A percentile compares a stretch with the other conserved stretches of the same genome.
phyloP scores from a whole-genome alignment of 1,140 invertebrate species.

The Rhizoglyphus robini region DNA sequence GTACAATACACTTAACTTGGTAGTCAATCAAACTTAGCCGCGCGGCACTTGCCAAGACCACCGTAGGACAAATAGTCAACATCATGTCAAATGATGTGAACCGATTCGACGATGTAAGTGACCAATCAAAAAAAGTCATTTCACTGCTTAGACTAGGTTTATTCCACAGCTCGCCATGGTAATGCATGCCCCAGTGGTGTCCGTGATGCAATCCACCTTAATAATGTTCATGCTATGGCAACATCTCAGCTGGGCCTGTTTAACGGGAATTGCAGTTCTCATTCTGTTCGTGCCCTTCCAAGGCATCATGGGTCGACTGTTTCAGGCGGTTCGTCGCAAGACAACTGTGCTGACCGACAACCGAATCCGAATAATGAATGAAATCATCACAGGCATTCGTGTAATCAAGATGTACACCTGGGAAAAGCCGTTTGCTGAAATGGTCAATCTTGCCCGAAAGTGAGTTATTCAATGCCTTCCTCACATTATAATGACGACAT shows the following conservation, averaged over 20 bases:
- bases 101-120: conserved; percentile 36
- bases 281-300: conserved; percentile 25
- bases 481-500: neutral
- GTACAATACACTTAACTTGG: neutral
- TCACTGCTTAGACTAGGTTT: neutral
- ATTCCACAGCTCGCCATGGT: conserved; percentile 24
- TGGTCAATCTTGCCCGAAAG: conserved; percentile 44
- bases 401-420: conserved; percentile 65
- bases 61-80: conserved; percentile 76
- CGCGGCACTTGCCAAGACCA: conserved; percentile 55
- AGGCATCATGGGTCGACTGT: conserved; percentile 21
- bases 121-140: conserved; percentile 31
- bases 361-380: conserved; percentile 69
- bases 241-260: conserved; percentile 33
- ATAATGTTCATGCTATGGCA: conserved; percentile 22
- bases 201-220: conserved; percentile 23
- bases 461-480: conserved; percentile 16
- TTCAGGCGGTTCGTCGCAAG: conserved; percentile 36
- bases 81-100: conserved; percentile 70
- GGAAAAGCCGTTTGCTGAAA: conserved; percentile 58
- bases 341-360: conserved; percentile 63
- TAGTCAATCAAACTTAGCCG: conserved; percentile 39
- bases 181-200: conserved; percentile 22
- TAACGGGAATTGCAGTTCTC: conserved; percentile 21
- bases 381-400: conserved; percentile 75